These are phyloP conservation scores for Bombus confusus DNA, from an alignment of 1,140 invertebrate species.

Conservation along the genomic window DNA sequence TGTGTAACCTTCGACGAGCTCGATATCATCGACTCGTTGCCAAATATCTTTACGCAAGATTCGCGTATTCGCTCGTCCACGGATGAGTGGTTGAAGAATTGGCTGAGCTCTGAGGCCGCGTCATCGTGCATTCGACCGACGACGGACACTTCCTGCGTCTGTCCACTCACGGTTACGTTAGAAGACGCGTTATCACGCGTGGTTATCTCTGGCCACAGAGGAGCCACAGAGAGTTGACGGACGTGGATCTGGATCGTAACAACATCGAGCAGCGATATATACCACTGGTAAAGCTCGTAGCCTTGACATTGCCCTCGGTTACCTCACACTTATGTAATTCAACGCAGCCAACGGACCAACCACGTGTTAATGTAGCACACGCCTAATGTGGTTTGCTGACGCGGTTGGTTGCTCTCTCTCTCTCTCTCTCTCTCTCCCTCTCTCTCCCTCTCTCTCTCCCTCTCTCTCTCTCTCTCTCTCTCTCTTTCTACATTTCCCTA, in stretches of 20 bases:
- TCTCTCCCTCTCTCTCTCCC: neutral
- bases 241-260: neutral
- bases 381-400: conserved; percentile 58
- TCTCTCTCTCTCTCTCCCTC: neutral
- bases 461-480: neutral
- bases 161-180: neutral
- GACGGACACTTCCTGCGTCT: neutral
- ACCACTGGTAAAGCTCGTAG: conserved; percentile 24
- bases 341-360: conserved; percentile 49
- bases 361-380: conserved; percentile 63
- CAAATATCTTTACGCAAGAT: conserved; percentile 35
- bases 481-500: neutral
- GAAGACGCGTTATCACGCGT: neutral
- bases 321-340: conserved; percentile 61
- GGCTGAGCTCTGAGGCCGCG: neutral
- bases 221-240: neutral
- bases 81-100: neutral
- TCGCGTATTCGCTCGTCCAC: neutral
- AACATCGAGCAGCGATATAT: too few relatives aligned
- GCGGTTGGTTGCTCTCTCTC: conserved; percentile 22
- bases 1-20: neutral
- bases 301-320: conserved; percentile 69
- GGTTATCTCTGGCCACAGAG: neutral
- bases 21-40: neutral
- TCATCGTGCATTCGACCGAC: neutral